Evolutionary conservation across 2,888 invertebrate genomes (phyloP).

Genomic region (Cecidostiba fungosa): DNA sequence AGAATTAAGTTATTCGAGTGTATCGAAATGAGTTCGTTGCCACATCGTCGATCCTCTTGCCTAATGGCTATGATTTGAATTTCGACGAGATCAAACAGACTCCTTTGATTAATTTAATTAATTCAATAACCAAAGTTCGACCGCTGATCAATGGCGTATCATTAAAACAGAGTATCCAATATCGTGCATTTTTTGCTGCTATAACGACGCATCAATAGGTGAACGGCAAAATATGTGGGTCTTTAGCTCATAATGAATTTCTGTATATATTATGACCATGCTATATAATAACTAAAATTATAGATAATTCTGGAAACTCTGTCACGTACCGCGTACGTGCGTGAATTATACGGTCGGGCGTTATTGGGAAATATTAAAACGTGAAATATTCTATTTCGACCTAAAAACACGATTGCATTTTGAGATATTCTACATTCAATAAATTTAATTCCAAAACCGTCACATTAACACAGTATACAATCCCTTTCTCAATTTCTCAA

Average conservation of each 20-base stretch:
- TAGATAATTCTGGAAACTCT: not conserved
- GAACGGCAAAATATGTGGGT: not conserved
- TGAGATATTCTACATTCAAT: not conserved
- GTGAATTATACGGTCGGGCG: not conserved
- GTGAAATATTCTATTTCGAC: not conserved
- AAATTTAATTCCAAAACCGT: not conserved
- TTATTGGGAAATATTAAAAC: not conserved
- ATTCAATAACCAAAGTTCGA: not conserved
- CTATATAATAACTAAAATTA: not conserved
- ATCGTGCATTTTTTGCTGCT: not conserved
- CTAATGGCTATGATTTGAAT: not conserved
- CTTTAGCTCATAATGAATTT: not conserved
- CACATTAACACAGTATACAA: not conserved
- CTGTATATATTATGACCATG: not conserved
- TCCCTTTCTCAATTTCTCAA: not conserved
- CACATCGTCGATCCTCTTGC: not conserved
- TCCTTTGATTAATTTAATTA: not conserved
- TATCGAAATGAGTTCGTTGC: not conserved
- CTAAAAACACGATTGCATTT: not conserved
- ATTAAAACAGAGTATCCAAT: not conserved
- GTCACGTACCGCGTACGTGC: slow-evolving; percentile 1
- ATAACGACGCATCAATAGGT: not conserved
- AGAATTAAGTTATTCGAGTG: not conserved
- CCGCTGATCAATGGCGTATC: not conserved
- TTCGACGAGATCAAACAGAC: not conserved